Evolutionary conservation across 2,888 invertebrate species (phyloP).

Genomic region (Epistrophella euchroma): DNA sequence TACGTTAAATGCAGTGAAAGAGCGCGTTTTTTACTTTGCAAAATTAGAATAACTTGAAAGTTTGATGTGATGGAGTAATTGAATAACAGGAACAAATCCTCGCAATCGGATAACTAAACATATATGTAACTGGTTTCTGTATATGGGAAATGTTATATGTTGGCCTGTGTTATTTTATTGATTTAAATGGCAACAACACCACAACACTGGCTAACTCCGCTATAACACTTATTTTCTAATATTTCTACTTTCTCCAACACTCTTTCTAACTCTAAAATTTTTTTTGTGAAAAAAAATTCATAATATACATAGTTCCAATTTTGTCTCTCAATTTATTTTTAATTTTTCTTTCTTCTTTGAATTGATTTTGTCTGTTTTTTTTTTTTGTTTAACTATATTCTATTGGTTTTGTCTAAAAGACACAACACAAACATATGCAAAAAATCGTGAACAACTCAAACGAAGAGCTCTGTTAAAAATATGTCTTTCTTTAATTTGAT

Average conservation of each 20-base stretch:
- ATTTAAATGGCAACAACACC: slow-evolving; percentile 70
- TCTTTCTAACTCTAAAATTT: slow-evolving; percentile 29
- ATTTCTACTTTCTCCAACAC: slow-evolving; percentile 33
- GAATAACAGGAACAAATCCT: not conserved
- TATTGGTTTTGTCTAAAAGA: not conserved
- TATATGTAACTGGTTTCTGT: not conserved
- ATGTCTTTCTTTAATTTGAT: not conserved
- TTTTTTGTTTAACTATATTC: not conserved
- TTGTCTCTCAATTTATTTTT: not conserved
- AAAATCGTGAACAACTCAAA: not conserved
- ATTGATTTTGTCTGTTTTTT: not conserved
- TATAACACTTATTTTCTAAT: slow-evolving; percentile 48
- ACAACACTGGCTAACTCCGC: slow-evolving; percentile 69
- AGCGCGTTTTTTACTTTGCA: too few species aligned
- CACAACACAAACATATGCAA: not conserved
- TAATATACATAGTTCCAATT: slow-evolving; percentile 17
- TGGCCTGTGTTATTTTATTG: slow-evolving; percentile 8
- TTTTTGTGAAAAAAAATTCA: not conserved
- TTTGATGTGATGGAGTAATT: not conserved
- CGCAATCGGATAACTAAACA: not conserved
- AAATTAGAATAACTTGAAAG: too few species aligned
- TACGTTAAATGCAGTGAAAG: too few species aligned
- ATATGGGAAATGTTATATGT: not conserved
- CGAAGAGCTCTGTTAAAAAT: not conserved
- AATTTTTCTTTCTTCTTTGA: slow-evolving; percentile 9